Base-by-base conservation (phyloP, 2,888 invertebrate species). In the Pachliopta kotzebuea region DNA sequence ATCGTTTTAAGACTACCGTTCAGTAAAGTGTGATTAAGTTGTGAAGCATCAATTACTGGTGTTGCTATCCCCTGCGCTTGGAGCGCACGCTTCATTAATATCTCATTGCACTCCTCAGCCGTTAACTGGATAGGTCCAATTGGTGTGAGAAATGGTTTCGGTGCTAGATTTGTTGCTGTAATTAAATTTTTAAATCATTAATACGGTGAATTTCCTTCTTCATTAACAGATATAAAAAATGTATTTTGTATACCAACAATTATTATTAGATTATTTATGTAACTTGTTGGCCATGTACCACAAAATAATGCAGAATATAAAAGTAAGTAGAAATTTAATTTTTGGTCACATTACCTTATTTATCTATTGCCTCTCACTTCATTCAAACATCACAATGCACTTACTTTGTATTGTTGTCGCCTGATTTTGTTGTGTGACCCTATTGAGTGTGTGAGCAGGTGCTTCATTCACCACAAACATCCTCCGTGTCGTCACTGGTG, bases 51-150 rank as follows among this genome's bases (percentile, higher is more conserved):
- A 73, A 92, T 88, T 17, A 92, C 92, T 0, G 91, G 87, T 4
- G 90, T 90, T 3, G 90, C 85, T 7, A 92, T 93, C 11, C 91
- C 94, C 70, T 92, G 92, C 3, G 95, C 94, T 71, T 95, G 95
- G 0, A 95, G 90, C 1, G 95, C 95, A 70, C 95, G 87, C 78
- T 95, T 95, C 94, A 95, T 95, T 71, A 95, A 86, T 69, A 95
- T 95, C 84, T 95, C 95, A 83, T 95, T 95, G 87, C 95, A 95
- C 92, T 95, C 95, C 81, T 95, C 95, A 1, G 95, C 94, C 0
- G 95, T 95, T 21, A 95, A 85, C 77, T 95, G 95, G 69, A 95
- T 89, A 9, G 95, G 95, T 56, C 95, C 95, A 61, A 95, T 88
- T 4, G 95, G 95, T 68, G 95, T 94, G 93, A 94, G 94, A 78